Evolutionary conservation across 2,113 vertebrate genomes (phyloP), one percentile per base, ranked within the genome.

Genomic region (Baryphthengus martii): DNA sequence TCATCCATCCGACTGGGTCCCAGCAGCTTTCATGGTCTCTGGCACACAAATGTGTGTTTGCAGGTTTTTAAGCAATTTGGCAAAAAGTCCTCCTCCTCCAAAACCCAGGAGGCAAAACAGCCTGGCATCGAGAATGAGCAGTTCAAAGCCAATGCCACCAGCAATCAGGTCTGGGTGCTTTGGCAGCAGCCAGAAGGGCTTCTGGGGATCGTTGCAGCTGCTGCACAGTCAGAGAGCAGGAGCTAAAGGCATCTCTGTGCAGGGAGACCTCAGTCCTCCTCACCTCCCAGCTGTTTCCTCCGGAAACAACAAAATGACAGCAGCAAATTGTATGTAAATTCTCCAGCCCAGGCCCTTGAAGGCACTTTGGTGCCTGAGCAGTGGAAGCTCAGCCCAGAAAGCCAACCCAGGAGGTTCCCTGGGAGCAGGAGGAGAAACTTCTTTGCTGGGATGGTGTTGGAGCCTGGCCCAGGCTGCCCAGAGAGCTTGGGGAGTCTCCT

Each of bases 161-260:
- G 40, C 40, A 29, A 28, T 26, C 39, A 0, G 37, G 37, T 16
- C 55, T 8, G 19, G 37, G 58, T 75, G n/a, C 33, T 35, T 26
- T 33, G 1, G 1, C 28, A 49, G 29, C 50, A 12, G 21, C 33
- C 62, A 33, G 37, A 10, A 45, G 72, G 56, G 58, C 10, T 20
- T 0, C 0, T 3, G 66, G 67, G 42, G 45, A 33, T 35, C 2
- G 1, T 74, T 18, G 74, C 61, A 8, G 50, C 1, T 33, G 37
- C 63, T 40, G 33, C 1, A 0, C 1, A 2, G 9, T 9, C 66
- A 25, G 35, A 25, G 35, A 25, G 12, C 37, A 8, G 47, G 47
- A 45, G 33, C 17, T 66, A 35, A 2, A 56, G 49, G 31, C 62
- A 18, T 6, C 8, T 0, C 66, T 31, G n/a, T 0, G 0, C 39